Evolutionary conservation across 2,113 vertebrate genomes (phyloP).

Genomic region (Halichoeres trimaculatus): DNA sequence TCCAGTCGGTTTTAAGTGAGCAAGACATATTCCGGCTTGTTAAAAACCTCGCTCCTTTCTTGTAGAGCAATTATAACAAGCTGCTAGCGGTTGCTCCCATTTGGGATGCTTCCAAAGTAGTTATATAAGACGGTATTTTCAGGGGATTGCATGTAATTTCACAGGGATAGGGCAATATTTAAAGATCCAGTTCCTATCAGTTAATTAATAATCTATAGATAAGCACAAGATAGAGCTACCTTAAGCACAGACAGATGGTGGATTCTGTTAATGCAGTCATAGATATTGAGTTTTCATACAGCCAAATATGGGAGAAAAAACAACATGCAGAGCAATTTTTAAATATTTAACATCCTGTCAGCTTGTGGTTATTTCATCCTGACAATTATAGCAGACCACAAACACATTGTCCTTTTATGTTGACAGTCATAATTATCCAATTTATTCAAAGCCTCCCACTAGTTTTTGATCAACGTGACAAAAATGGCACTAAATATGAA

Average conservation of each 20-base stretch:
- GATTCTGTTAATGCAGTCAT: slow-evolving; percentile 1
- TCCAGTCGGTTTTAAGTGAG: slow-evolving; percentile 50
- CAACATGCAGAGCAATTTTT: background rate
- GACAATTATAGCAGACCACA: slow-evolving; percentile 2
- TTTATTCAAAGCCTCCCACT: slow-evolving; percentile 1
- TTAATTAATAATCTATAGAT: slow-evolving; percentile 17
- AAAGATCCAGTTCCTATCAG: slow-evolving; percentile 24
- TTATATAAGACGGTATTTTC: slow-evolving; percentile 58
- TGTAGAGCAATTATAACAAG: slow-evolving; percentile 60
- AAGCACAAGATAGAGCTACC: background rate
- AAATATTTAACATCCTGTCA: slow-evolving; percentile 23
- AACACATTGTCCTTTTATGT: slow-evolving; percentile 20
- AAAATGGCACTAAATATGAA: background rate
- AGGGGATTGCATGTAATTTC: slow-evolving; percentile 47
- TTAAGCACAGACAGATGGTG: slow-evolving; percentile 9
- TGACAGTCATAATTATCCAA: slow-evolving; percentile 13
- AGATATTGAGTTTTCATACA: background rate
- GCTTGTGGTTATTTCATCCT: slow-evolving; percentile 8
- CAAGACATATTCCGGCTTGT: slow-evolving; percentile 54
- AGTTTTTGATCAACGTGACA: background rate
- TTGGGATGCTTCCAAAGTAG: slow-evolving; percentile 53
- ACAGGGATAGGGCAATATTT: slow-evolving; percentile 39
- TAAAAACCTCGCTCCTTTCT: slow-evolving; percentile 52
- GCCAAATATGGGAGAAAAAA: background rate
- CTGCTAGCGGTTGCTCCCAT: slow-evolving; percentile 52